Evolutionary conservation across 1,140 invertebrate species (phyloP).

Genomic region (Drosophila cardini): DNA sequence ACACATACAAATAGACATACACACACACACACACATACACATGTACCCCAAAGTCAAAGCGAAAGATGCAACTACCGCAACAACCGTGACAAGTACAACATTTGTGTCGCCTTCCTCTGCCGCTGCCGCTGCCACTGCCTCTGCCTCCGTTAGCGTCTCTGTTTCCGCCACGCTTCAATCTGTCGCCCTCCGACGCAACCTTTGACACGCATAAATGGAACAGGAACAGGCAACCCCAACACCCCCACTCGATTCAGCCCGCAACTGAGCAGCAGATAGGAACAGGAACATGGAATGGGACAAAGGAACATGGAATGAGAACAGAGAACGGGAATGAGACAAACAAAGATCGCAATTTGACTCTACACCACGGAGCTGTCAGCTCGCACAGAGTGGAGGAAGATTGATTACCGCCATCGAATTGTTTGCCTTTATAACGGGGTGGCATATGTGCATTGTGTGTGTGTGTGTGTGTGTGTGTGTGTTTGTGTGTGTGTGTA

Average conservation of each 20-base stretch:
- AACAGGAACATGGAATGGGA: conserved; percentile 17
- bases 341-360: conserved; percentile 84
- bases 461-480: conserved; percentile 14
- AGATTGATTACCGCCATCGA: conserved; percentile 85
- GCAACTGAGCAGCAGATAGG: not conserved
- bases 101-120: conserved; percentile 68
- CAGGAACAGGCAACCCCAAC: conserved; percentile 55
- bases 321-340: conserved; percentile 59
- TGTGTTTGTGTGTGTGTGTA: conserved; percentile 7
- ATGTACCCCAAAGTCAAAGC: conserved; percentile 34
- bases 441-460: conserved; percentile 39
- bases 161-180: conserved; percentile 62
- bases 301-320: conserved; percentile 23
- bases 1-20: not conserved
- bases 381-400: conserved; percentile 81
- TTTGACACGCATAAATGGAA: conserved; percentile 82
- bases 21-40: not conserved
- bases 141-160: not conserved
- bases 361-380: conserved; percentile 84
- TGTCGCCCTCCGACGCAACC: conserved; percentile 74
- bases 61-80: conserved; percentile 80
- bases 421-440: conserved; percentile 72
- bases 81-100: conserved; percentile 81
- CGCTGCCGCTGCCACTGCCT: conserved; percentile 35
- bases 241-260: not conserved